These are phyloP conservation scores for Papilio aristodemus DNA, from an alignment of 1,140 invertebrate genomes.

Conservation along the genomic window DNA sequence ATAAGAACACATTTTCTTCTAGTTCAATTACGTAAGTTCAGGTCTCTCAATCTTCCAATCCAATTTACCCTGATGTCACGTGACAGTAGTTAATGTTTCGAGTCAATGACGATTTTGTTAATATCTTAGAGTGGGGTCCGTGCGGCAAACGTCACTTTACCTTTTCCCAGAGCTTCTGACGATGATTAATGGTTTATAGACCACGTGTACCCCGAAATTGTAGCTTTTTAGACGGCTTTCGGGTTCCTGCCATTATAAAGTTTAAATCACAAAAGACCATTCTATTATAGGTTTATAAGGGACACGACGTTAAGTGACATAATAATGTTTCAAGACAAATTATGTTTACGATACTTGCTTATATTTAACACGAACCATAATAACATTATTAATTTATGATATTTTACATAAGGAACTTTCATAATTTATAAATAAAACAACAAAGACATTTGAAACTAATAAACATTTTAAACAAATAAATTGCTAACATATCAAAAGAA, in stretches of 20 bases:
- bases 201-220: slow-evolving; percentile 36
- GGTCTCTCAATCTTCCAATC: slow-evolving; percentile 9
- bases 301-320: slow-evolving; percentile 10
- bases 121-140: slow-evolving; percentile 53
- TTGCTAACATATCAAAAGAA: too few species aligned
- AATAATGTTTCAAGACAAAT: slow-evolving; percentile 15
- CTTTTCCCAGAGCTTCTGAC: slow-evolving; percentile 51
- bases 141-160: slow-evolving; percentile 49
- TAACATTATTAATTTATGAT: background rate
- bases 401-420: background rate
- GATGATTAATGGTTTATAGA: slow-evolving; percentile 52
- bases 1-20: too few species aligned
- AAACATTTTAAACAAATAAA: too few species aligned
- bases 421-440: background rate
- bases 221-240: slow-evolving; percentile 43
- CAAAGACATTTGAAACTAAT: too few species aligned
- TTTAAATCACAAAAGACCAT: slow-evolving; percentile 22
- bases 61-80: slow-evolving; percentile 34
- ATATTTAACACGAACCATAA: background rate
- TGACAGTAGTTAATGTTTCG: slow-evolving; percentile 49
- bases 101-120: slow-evolving; percentile 54
- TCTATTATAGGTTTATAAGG: slow-evolving; percentile 16
- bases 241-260: slow-evolving; percentile 14
- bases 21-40: slow-evolving; percentile 6
- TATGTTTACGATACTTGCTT: background rate